Evolutionary conservation across 2,888 invertebrate genomes (phyloP).

Genomic region (Xestobium rufovillosum): DNA sequence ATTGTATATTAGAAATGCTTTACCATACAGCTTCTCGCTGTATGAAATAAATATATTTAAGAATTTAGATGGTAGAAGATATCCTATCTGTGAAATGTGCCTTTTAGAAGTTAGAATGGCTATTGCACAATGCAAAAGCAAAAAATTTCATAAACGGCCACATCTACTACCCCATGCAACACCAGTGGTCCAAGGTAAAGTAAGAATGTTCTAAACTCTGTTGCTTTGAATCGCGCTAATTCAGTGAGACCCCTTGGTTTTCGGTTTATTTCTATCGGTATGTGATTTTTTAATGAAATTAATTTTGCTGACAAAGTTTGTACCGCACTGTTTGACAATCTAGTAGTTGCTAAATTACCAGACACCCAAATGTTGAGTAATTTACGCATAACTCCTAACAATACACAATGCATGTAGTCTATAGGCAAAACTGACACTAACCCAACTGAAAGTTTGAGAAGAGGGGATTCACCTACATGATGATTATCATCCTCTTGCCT

Average conservation of each 20-base stretch:
- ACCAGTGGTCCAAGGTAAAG: slow-evolving; percentile 11
- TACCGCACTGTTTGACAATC: not conserved
- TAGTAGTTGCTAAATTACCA: slow-evolving; percentile 8
- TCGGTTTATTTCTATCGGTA: slow-evolving; percentile 11
- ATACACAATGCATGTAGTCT: slow-evolving; percentile 11
- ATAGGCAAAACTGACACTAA: slow-evolving; percentile 15
- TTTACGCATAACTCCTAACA: slow-evolving; percentile 15
- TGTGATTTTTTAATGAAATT: slow-evolving; percentile 8
- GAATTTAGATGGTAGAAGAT: slow-evolving; percentile 9
- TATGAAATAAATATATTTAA: slow-evolving; percentile 11
- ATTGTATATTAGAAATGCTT: slow-evolving; percentile 14
- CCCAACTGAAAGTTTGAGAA: slow-evolving; percentile 11
- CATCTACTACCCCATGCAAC: slow-evolving; percentile 7
- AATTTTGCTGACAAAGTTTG: slow-evolving; percentile 8
- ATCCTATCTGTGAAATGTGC: slow-evolving; percentile 8
- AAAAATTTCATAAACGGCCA: slow-evolving; percentile 13
- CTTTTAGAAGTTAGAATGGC: slow-evolving; percentile 8
- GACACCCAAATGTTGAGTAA: slow-evolving; percentile 14
- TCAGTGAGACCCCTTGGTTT: slow-evolving; percentile 10
- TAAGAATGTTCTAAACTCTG: slow-evolving; percentile 12
- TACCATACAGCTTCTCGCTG: slow-evolving; percentile 13
- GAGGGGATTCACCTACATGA: too few species aligned
- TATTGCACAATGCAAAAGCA: slow-evolving; percentile 13
- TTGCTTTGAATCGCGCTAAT: slow-evolving; percentile 14
- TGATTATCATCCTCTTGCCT: too few species aligned